Conservation (phyloP, 2,888 invertebrate species). For the Cancer borealis region DNA sequence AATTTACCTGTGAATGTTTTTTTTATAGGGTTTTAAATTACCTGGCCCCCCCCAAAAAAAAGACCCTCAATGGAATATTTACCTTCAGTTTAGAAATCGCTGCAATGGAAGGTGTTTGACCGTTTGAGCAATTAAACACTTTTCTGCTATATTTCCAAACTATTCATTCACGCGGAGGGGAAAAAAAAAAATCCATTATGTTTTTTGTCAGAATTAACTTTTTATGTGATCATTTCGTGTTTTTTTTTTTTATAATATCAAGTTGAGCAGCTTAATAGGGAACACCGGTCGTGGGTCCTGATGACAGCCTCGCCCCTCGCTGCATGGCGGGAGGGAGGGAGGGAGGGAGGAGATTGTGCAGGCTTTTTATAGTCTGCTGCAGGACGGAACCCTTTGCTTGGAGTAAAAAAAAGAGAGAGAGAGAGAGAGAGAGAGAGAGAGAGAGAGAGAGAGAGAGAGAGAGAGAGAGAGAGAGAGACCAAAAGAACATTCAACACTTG, state of each 20-base stretch:
- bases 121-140: not conserved
- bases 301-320: not conserved
- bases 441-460: constrained; percentile 1
- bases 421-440: constrained; percentile 1
- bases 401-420: not conserved
- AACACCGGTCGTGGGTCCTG: not conserved
- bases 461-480: not conserved
- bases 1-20: too few species aligned
- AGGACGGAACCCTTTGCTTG: too few species aligned
- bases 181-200: not conserved
- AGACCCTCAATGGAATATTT: not conserved
- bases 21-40: not conserved
- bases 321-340: too few species aligned
- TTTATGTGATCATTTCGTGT: not conserved
- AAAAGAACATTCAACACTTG: not conserved
- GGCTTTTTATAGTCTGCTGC: too few species aligned
- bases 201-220: not conserved
- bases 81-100: not conserved
- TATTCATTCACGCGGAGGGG: not conserved
- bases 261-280: not conserved
- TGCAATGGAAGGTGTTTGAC: not conserved
- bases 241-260: not conserved
- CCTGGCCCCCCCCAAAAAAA: not conserved
- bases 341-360: too few species aligned
- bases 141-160: not conserved